Evolutionary conservation across 2,888 invertebrate genomes (phyloP), one percentile per base, ranked within the genome.

Genomic region (Drepanosiphum platanoidis): DNA sequence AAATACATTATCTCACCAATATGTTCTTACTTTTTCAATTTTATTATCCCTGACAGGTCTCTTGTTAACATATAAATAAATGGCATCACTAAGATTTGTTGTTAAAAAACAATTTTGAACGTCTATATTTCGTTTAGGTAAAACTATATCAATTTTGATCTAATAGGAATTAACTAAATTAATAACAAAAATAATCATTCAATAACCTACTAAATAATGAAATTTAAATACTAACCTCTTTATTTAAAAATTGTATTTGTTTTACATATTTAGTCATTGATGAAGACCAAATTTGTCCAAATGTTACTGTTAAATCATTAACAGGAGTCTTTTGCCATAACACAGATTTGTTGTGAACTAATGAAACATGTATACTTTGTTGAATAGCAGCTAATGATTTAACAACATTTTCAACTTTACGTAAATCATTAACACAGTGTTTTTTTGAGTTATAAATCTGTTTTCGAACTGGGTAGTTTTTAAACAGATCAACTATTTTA

Each of bases 391-490:
- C 91, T 87, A 90, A 91, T 3, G 90, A 89, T 88, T 91, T 90
- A 18, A 93, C 88, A 4, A 92, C 88, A 32, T 88, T 89, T 88
- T 92, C 92, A 11, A 92, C 89, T 83, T 89, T 90, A 88, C 91
- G 92, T 39, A 93, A 87, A 86, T 92, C 92, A 80, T 92, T 91
- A 86, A 89, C 90, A 46, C 90, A 89, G 87, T 89, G 90, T 86
- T 90, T 91, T 1, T 88, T 88, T 36, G 90, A 89, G 81, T 89
- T 90, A 82, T 91, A 90, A 86, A 90, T 90, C 88, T 92, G 92
- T 87, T 91, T 90, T 27, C 93, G 89, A 0, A 93, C 93, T 27
- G 93, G 93, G 32, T 92, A 87, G 86, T 91, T 91, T 88, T 90
- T 90, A 88, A 93, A 93, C 70, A 93, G 88, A 86, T 91, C 89